Conservation (phyloP, 2,113 vertebrate species). For the Coreoperca whiteheadi region DNA sequence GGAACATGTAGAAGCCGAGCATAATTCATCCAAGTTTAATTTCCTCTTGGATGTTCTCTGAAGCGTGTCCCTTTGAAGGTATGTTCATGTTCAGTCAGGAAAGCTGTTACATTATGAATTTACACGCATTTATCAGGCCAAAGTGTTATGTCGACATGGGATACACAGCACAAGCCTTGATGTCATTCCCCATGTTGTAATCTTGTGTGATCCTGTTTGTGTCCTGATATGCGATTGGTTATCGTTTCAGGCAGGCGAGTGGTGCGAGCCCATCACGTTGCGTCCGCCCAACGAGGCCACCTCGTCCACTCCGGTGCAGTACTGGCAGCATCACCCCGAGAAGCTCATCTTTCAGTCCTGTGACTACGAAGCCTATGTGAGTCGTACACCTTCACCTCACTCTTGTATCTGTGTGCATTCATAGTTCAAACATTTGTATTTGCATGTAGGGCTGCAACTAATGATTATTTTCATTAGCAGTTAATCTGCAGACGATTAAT, state of each 20-base stretch:
- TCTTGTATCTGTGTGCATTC: background rate
- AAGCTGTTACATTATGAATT: slow-evolving; percentile 34
- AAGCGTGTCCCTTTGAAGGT: slow-evolving; percentile 12
- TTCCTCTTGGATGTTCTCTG: slow-evolving; percentile 42
- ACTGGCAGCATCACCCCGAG: slow-evolving; percentile 99
- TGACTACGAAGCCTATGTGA: slow-evolving; percentile 99
- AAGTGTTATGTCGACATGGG: slow-evolving; percentile 24
- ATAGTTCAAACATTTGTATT: background rate
- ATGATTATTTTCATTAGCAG: background rate
- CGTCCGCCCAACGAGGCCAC: slow-evolving; percentile 98
- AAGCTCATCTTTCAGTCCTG: slow-evolving; percentile 99
- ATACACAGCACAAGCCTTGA: background rate
- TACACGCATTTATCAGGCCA: slow-evolving; percentile 31
- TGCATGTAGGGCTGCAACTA: background rate
- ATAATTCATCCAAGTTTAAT: slow-evolving; percentile 46
- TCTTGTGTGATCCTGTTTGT: slow-evolving; percentile 13
- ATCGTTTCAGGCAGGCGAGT: slow-evolving; percentile 96
- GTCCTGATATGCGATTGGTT: slow-evolving; percentile 48
- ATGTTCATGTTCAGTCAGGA: slow-evolving; percentile 20
- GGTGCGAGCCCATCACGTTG: slow-evolving; percentile 98
- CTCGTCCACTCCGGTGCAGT: slow-evolving; percentile 97
- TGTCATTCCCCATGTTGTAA: slow-evolving; percentile 15
- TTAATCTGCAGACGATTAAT: background rate
- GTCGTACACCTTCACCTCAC: slow-evolving; percentile 66
- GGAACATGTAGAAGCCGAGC: background rate